A percentile compares a stretch with the other conserved stretches of the same genome.
phyloP scores from a whole-genome alignment of 2,888 invertebrate genomes.

The Spodoptera littoralis region DNA sequence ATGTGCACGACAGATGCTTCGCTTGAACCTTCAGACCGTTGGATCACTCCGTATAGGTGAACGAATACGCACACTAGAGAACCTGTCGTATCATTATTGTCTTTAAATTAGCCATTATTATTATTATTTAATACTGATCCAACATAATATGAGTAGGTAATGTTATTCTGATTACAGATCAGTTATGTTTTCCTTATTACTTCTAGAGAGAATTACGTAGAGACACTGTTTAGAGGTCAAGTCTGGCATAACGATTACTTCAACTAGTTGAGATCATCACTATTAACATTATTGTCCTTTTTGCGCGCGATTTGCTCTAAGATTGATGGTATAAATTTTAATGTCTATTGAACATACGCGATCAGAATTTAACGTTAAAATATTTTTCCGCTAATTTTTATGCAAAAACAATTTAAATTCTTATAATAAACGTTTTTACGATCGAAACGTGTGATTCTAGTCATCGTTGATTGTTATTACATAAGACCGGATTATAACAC shows the following conservation, averaged over 20 bases:
- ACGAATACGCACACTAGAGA: slow-evolving; percentile 15
- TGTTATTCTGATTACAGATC: slow-evolving; percentile 23
- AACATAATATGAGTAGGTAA: slow-evolving; percentile 4
- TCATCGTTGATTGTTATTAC: slow-evolving; percentile 46
- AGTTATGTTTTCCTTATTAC: slow-evolving; percentile 41
- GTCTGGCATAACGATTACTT: slow-evolving; percentile 65
- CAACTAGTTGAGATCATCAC: slow-evolving; percentile 74
- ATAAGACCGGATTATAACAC: slow-evolving; percentile 43
- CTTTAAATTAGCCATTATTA: slow-evolving; percentile 10
- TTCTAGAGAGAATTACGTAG: slow-evolving; percentile 35
- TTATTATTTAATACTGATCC: slow-evolving; percentile 1
- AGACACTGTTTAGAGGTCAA: slow-evolving; percentile 51
- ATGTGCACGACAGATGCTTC: slow-evolving; percentile 86
- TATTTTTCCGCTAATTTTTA: slow-evolving; percentile 49
- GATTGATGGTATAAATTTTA: slow-evolving; percentile 51
- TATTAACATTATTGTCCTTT: slow-evolving; percentile 64
- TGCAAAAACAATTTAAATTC: slow-evolving; percentile 29
- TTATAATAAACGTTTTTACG: slow-evolving; percentile 30
- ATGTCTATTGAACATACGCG: slow-evolving; percentile 40
- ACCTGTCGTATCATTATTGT: slow-evolving; percentile 27
- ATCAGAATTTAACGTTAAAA: slow-evolving; percentile 44
- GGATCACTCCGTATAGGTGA: slow-evolving; percentile 25
- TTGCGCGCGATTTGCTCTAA: slow-evolving; percentile 63
- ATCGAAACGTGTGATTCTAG: slow-evolving; percentile 31
- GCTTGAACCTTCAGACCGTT: slow-evolving; percentile 67